Percentiles rank a stretch among this genome's conserved stretches.
Conservation (phyloP, 2,797 vertebrate genomes). For the Amazona finschi region DNA sequence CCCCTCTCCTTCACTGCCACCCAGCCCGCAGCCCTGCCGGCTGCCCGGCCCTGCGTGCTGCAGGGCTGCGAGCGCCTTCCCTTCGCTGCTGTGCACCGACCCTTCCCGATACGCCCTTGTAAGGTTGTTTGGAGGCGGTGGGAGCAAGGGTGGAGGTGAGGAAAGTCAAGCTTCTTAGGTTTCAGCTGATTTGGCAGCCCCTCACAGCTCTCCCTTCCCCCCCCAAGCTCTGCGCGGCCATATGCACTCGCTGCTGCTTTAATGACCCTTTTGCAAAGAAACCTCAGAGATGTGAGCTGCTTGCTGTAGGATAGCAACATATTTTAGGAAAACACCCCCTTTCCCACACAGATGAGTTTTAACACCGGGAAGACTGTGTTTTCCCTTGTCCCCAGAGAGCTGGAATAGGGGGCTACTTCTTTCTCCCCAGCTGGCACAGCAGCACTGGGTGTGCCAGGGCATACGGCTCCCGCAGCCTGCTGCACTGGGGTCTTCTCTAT, state of each 20-base stretch:
- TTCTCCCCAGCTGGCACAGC: neutral
- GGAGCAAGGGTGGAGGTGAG: constrained; percentile 37
- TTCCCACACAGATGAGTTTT: neutral
- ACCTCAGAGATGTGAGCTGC: neutral
- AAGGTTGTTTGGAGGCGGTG: constrained; percentile 38
- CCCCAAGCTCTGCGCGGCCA: neutral
- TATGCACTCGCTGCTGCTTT: neutral
- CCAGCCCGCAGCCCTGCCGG: neutral
- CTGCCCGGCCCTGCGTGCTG: neutral
- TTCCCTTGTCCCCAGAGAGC: neutral
- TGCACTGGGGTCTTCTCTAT: neutral
- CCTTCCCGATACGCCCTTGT: constrained; percentile 21
- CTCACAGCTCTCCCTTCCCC: neutral
- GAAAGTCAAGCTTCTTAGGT: constrained; percentile 63
- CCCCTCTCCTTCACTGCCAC: neutral
- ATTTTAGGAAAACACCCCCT: neutral
- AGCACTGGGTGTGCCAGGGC: neutral
- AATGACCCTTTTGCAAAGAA: neutral
- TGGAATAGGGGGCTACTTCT: neutral
- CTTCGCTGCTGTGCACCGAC: neutral
- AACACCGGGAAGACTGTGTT: neutral
- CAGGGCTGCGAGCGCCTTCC: neutral
- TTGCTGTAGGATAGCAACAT: neutral
- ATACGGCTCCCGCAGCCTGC: neutral
- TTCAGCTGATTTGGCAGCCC: constrained; percentile 62